phyloP scores from a whole-genome alignment of 2,888 invertebrate genomes.

The Hydriomena furcata region DNA sequence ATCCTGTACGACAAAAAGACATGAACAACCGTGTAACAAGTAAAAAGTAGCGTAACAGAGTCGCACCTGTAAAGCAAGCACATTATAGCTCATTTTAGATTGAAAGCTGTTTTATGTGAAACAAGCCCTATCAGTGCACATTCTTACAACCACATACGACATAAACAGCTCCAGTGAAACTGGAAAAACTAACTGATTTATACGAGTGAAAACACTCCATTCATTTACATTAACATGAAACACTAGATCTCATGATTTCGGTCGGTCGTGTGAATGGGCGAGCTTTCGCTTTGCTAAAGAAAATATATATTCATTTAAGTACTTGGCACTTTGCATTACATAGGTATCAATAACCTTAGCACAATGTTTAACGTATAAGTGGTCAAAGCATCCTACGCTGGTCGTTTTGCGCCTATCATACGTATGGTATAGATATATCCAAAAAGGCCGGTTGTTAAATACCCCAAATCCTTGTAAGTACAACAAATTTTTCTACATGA shows the following conservation, averaged over 20 bases:
- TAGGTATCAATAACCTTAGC: no score
- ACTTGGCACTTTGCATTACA: no score
- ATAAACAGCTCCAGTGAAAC: slow-evolving; percentile 27
- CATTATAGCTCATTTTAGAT: not conserved
- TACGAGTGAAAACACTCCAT: slow-evolving; percentile 22
- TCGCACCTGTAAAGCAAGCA: not conserved
- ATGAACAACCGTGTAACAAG: not conserved
- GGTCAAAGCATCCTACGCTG: no score
- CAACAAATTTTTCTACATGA: no score
- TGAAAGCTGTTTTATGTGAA: slow-evolving; percentile 3
- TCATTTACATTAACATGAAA: slow-evolving; percentile 21
- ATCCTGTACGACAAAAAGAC: not conserved
- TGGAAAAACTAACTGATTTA: slow-evolving; percentile 32
- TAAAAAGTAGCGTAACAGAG: not conserved
- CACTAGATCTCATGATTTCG: slow-evolving; percentile 18
- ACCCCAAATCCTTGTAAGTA: no score
- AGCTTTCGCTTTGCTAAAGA: slow-evolving; percentile 15
- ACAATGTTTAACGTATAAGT: no score
- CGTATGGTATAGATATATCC: no score
- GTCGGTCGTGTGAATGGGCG: slow-evolving; percentile 11
- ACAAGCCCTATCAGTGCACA: slow-evolving; percentile 29
- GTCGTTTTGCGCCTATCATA: no score
- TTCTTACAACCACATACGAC: slow-evolving; percentile 33
- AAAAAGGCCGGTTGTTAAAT: no score
- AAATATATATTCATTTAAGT: no score